These are phyloP conservation scores for Diadegma fenestrale DNA, from an alignment of 2,888 invertebrate species.

Conservation along the genomic window DNA sequence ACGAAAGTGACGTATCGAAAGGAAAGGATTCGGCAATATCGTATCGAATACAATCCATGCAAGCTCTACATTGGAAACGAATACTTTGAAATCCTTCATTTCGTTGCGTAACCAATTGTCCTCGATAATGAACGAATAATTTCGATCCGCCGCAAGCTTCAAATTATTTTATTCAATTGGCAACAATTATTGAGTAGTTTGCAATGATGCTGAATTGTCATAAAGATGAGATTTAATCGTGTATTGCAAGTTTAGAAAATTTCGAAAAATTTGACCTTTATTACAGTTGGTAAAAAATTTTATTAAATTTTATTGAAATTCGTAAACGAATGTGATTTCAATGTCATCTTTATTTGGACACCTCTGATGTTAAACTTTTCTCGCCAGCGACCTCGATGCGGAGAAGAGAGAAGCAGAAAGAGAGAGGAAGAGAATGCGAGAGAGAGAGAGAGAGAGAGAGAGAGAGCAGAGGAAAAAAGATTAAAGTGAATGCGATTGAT, in stretches of 20 bases:
- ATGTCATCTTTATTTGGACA: conserved; percentile 6
- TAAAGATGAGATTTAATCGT: background rate
- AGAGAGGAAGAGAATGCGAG: background rate
- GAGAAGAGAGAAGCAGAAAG: background rate
- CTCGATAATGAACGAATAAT: background rate
- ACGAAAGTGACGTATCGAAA: background rate
- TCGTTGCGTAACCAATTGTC: background rate
- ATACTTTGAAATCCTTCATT: background rate
- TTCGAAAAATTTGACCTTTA: background rate
- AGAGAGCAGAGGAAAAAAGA: background rate
- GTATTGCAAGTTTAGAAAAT: background rate
- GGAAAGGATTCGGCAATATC: background rate
- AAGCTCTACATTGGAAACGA: background rate
- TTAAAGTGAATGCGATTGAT: conserved; percentile 31
- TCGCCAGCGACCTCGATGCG: conserved; percentile 13
- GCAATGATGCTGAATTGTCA: background rate
- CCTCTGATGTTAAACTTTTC: background rate
- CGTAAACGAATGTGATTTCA: background rate
- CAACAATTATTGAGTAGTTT: background rate
- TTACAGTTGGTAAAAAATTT: background rate
- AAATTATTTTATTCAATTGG: background rate
- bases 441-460: conserved; percentile 8
- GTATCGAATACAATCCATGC: background rate
- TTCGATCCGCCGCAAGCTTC: background rate
- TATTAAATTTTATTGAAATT: background rate